These are phyloP conservation scores for Helogale parvula DNA, from an alignment of 2,113 vertebrate species.

Conservation along the genomic window DNA sequence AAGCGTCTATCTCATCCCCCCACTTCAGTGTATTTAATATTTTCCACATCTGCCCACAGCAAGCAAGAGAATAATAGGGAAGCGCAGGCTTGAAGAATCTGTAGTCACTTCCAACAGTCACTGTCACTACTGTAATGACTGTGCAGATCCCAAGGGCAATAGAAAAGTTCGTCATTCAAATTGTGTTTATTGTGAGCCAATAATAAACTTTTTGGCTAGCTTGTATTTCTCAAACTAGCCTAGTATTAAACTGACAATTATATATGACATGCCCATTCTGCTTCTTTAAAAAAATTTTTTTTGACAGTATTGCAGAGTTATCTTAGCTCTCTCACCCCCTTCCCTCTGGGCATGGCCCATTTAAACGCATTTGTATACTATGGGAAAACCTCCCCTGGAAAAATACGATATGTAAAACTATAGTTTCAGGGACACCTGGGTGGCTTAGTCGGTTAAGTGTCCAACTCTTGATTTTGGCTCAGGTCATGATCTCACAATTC, in stretches of 20 bases:
- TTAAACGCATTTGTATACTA: background rate
- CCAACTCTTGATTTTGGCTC: no score
- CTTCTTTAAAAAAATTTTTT: slow-evolving; percentile 5
- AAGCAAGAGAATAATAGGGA: background rate
- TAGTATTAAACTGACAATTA: background rate
- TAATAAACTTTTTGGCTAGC: background rate
- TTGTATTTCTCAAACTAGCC: background rate
- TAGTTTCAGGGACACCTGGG: background rate
- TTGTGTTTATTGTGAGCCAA: background rate
- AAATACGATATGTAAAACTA: background rate
- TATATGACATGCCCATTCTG: background rate
- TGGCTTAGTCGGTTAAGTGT: no score
- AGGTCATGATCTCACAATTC: no score
- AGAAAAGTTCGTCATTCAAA: background rate
- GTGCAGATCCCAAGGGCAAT: background rate
- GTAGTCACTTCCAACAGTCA: background rate
- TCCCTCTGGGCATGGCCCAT: background rate
- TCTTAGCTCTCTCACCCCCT: background rate
- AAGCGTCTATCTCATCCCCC: background rate
- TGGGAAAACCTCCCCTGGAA: background rate
- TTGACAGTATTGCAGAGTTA: background rate
- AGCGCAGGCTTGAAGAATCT: background rate
- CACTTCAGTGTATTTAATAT: background rate
- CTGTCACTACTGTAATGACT: accelerated
- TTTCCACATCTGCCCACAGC: background rate